Evolutionary conservation across 2,797 vertebrate genomes (phyloP), one percentile per base, ranked within the genome.

Genomic region (Bradypus variegatus): DNA sequence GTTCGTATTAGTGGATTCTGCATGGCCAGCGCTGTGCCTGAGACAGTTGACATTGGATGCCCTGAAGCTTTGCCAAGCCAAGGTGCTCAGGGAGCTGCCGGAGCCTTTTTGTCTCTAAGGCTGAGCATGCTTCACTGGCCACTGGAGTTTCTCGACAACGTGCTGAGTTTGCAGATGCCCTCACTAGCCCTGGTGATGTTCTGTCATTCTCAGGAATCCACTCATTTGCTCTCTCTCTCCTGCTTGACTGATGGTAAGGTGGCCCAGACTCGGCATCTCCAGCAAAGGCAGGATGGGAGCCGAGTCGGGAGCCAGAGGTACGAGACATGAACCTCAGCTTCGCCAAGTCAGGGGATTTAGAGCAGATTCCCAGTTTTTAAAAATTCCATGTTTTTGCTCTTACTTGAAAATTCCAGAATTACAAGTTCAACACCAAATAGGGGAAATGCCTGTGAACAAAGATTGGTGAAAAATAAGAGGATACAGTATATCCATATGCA

Each of bases 401-500:
- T 55, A 2, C 12, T 31, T 33, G 89, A 18, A 80, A 84, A 79
- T 38, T n/a, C 53, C 69, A 62, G 64, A 55, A 27, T 81, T 36
- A 38, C 21, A 58, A 27, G 72, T 21, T 79, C 60, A 15, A 3
- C 5, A 1, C 60, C 60, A 18, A 38, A 25, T 53, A 62, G 73
- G 45, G 50, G 38, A 36, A 50, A 15, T 29, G 72, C 25, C 23
- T 3, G 1, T 9, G 73, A 77, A 48, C 83, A 76, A 83, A 48
- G 31, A 27, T 60, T 90, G 53, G n/a, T 76, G 73, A 36, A 29
- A 58, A 58, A 48, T 2, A 2, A 3, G 12, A 6, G 83, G 62
- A 67, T 82, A 31, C 53, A 33, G 0, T 4, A 0, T 13, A 4
- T 5, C 55, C 45, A 1, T 18, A 1, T 2, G 2, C 16, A 2